Percentiles rank a stretch among this genome's conserved stretches.
These are phyloP conservation scores for Thaumetopoea pityocampa DNA, from an alignment of 1,140 invertebrate species.

Conservation along the genomic window DNA sequence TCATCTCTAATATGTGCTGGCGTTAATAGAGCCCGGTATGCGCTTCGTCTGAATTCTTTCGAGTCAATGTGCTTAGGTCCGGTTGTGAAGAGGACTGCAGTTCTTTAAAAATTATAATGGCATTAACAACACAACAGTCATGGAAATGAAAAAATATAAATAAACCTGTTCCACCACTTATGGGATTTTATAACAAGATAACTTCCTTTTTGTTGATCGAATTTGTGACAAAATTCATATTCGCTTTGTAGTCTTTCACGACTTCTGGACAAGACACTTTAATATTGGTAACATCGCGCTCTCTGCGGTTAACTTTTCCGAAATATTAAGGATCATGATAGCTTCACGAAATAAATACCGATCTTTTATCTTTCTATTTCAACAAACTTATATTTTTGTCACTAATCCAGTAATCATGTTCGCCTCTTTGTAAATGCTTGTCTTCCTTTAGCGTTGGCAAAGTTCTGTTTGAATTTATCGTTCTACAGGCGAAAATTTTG, in stretches of 20 bases:
- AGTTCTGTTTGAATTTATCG: conserved; percentile 13
- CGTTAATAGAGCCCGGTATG: background rate
- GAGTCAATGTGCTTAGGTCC: conserved; percentile 10
- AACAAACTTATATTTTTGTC: conserved; percentile 1
- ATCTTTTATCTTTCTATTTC: too few relatives aligned
- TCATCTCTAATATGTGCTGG: background rate
- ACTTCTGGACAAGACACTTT: conserved; percentile 14
- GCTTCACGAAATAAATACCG: conserved; percentile 15
- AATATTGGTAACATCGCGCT: conserved; percentile 5
- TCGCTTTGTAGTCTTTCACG: conserved; percentile 16
- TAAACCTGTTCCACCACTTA: conserved; percentile 18
- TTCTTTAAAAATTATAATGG: conserved; percentile 20
- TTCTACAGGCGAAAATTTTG: conserved; percentile 12
- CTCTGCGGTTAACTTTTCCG: conserved; percentile 13
- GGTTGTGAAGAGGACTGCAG: conserved; percentile 13
- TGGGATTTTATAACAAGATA: conserved; percentile 14
- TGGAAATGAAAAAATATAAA: conserved; percentile 24
- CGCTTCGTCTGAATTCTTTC: conserved; percentile 14
- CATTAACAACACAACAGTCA: conserved; percentile 19
- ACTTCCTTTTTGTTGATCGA: background rate
- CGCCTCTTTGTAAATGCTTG: conserved; percentile 11
- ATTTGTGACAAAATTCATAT: conserved; percentile 21
- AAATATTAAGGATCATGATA: conserved; percentile 11
- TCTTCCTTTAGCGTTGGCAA: conserved; percentile 12
- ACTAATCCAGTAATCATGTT: conserved; percentile 16